phyloP scores from a whole-genome alignment of 2,888 invertebrate genomes.

The Hymenopus coronatus region DNA sequence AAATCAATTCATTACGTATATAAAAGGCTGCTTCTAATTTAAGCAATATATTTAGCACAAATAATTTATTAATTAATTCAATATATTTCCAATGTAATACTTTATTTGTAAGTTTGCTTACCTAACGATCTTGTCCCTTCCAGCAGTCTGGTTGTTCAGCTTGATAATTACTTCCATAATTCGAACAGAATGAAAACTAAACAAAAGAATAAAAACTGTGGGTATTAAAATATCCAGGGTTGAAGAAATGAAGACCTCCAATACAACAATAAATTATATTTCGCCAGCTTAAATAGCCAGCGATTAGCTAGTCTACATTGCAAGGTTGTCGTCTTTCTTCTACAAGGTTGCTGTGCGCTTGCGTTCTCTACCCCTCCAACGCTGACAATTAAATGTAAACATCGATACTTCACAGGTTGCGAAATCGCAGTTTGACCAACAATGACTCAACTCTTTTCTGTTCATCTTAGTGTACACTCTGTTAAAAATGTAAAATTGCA shows the following conservation, averaged over 20 bases:
- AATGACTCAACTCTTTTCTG: no score
- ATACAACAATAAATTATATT: background rate
- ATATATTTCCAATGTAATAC: background rate
- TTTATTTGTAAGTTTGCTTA: slow-evolving; percentile 37
- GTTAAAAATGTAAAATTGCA: no score
- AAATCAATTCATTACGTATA: no score
- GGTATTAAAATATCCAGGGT: slow-evolving; percentile 23
- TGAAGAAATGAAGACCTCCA: background rate
- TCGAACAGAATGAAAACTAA: slow-evolving; percentile 19
- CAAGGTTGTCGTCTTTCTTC: background rate
- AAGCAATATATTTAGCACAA: background rate
- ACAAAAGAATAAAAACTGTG: slow-evolving; percentile 10
- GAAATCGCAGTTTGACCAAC: background rate
- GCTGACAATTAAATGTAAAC: background rate
- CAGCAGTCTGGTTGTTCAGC: slow-evolving; percentile 56
- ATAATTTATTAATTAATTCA: background rate
- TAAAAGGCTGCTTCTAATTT: no score
- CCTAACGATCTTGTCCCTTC: slow-evolving; percentile 58
- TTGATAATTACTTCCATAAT: slow-evolving; percentile 53
- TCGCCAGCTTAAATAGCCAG: background rate
- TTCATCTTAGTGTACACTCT: no score
- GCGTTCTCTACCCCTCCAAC: background rate
- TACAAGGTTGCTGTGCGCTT: background rate
- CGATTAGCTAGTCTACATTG: background rate
- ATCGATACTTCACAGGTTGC: background rate